Percentiles rank a stretch among this genome's conserved stretches.
phyloP scores from a whole-genome alignment of 2,113 vertebrate species.

The Montifringilla adamsi region DNA sequence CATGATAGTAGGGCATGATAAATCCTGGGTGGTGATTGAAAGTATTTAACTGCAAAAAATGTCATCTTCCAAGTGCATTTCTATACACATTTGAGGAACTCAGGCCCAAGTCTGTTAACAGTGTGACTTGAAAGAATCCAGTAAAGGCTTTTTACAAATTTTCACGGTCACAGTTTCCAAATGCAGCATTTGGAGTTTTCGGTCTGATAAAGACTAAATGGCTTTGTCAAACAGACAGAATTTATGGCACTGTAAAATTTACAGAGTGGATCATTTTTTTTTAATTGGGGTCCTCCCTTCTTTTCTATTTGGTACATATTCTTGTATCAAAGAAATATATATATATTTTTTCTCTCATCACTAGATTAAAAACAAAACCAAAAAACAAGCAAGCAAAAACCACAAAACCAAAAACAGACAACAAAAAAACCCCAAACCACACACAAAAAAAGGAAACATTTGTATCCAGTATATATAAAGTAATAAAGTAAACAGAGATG shows the following conservation, averaged over 20 bases:
- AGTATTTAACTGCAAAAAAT: not conserved
- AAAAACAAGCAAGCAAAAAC: not conserved
- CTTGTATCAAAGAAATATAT: too few species aligned
- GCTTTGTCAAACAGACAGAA: not conserved
- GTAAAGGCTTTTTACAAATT: not conserved
- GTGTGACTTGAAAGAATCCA: not conserved
- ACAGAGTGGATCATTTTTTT: rapidly evolving
- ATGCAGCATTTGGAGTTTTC: not conserved
- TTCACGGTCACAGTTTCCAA: not conserved
- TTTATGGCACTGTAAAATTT: not conserved
- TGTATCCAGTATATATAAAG: not conserved
- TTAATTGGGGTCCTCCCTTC: rapidly evolving
- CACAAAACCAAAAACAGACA: not conserved
- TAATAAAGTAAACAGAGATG: not conserved
- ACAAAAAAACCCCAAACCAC: too few species aligned
- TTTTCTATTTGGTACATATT: not conserved
- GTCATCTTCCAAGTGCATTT: not conserved
- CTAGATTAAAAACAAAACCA: not conserved
- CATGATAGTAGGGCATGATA: not conserved
- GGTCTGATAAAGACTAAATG: not conserved
- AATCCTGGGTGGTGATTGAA: not conserved
- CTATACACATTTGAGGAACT: not conserved
- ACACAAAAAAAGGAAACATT: not conserved
- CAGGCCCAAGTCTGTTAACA: not conserved
- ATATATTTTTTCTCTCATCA: too few species aligned